Evolutionary conservation across 64 coral and sea anemone species (phyloP).

Genomic region (Montipora efflorescens): DNA sequence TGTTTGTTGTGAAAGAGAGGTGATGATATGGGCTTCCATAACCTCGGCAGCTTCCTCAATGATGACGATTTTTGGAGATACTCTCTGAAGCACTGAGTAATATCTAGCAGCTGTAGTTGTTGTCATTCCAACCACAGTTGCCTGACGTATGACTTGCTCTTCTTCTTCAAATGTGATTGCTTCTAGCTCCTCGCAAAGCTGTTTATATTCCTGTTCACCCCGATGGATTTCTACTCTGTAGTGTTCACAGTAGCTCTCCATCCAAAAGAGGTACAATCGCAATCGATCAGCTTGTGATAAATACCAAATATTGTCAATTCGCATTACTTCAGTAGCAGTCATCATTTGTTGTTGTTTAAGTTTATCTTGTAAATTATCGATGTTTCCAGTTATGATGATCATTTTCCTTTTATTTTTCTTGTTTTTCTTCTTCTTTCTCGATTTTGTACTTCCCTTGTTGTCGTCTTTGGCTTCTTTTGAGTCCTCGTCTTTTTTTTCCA

Average conservation of each 20-base stretch:
- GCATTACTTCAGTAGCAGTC: slow-evolving; percentile 5
- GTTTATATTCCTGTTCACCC: slow-evolving; percentile 50
- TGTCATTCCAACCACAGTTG: slow-evolving; percentile 93
- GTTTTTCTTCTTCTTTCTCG: not conserved
- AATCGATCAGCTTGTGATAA: not conserved
- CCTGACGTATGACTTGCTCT: slow-evolving; percentile 50
- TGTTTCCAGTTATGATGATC: not conserved
- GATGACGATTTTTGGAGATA: slow-evolving; percentile 78
- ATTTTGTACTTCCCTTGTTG: not conserved
- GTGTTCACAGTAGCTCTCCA: not conserved
- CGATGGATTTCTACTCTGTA: slow-evolving; percentile 3
- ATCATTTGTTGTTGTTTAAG: not conserved
- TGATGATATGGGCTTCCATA: slow-evolving; percentile 88
- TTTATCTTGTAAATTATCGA: not conserved
- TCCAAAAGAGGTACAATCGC: slow-evolving; percentile 50
- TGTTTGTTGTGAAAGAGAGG: slow-evolving; percentile 65
- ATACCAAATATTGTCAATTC: slow-evolving; percentile 2
- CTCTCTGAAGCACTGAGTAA: slow-evolving; percentile 70
- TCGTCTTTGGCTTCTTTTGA: too few relatives aligned
- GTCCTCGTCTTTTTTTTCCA: rapidly evolving
- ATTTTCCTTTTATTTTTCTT: not conserved
- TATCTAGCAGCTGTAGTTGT: slow-evolving; percentile 81
- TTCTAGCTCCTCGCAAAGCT: slow-evolving; percentile 26
- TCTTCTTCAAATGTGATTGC: slow-evolving; percentile 20
- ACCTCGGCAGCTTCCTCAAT: slow-evolving; percentile 95